A percentile compares a stretch with the other conserved stretches of the same genome.
Conservation (phyloP, 2,113 vertebrate species). For the Hoplias malabaricus region DNA sequence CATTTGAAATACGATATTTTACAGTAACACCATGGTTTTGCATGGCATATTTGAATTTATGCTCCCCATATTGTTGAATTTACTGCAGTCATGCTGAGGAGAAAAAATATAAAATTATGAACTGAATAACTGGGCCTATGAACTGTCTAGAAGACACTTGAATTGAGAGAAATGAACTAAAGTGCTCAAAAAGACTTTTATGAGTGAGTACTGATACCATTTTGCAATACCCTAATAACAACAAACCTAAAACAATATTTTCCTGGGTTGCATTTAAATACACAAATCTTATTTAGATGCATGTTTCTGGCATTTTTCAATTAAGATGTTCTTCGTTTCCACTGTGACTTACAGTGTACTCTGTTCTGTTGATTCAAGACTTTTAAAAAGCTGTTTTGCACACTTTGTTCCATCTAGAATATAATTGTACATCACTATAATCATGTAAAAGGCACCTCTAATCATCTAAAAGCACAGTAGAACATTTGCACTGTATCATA, state of each 20-base stretch:
- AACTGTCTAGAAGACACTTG: conserved; percentile 4
- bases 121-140: not conserved
- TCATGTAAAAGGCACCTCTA: not conserved
- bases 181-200: not conserved
- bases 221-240: not conserved
- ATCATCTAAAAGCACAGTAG: not conserved
- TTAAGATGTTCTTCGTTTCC: not conserved
- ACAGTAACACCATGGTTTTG: not conserved
- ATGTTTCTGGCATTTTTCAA: conserved; percentile 8
- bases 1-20: not conserved
- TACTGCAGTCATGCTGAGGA: not conserved
- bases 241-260: conserved; percentile 6
- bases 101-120: not conserved
- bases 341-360: not conserved
- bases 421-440: not conserved
- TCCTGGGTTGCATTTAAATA: not conserved
- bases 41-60: not conserved
- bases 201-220: not conserved
- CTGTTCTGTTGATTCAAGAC: not conserved
- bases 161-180: not conserved
- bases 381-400: not conserved
- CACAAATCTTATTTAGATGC: not conserved
- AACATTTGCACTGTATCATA: not conserved
- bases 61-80: not conserved
- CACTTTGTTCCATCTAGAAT: not conserved